These are phyloP conservation scores for Aplysia californica DNA, from an alignment of 1,140 invertebrate genomes.

Conservation along the genomic window DNA sequence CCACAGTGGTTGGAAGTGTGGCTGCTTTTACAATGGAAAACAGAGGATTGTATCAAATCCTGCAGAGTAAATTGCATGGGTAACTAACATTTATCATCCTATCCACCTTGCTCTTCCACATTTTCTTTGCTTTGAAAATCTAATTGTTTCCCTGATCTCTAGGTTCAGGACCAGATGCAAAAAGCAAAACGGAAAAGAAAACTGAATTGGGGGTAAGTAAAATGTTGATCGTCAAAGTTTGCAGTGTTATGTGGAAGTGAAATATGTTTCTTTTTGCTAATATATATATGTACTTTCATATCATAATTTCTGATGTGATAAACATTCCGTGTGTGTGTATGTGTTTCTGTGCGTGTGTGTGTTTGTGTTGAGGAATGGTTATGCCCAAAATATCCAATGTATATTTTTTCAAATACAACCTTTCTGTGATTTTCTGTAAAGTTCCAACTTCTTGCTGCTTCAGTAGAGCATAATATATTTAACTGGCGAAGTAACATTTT, in stretches of 20 bases:
- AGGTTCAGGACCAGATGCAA: slow-evolving; percentile 34
- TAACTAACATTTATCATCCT: background rate
- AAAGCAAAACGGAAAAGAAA: slow-evolving; percentile 46
- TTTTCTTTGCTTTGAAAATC: background rate
- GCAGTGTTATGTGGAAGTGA: background rate
- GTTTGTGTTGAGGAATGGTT: too few species aligned
- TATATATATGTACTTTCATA: background rate
- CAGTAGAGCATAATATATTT: too few species aligned
- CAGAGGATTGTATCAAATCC: background rate
- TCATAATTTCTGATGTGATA: background rate
- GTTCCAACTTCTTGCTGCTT: too few species aligned
- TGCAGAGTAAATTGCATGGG: background rate
- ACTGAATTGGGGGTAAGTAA: slow-evolving; percentile 45
- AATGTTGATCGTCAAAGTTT: background rate
- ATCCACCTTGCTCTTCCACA: background rate
- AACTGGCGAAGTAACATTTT: too few species aligned
- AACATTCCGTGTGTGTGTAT: too few species aligned
- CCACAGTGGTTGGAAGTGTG: too few species aligned
- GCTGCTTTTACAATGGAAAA: background rate
- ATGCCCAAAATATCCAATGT: too few species aligned
- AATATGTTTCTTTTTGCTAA: background rate
- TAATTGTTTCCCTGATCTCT: background rate
- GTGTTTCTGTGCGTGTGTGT: too few species aligned
- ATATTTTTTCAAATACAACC: too few species aligned
- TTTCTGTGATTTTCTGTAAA: too few species aligned